Evolutionary conservation across 2,113 vertebrate genomes (phyloP).

Genomic region (Cygnus atratus): DNA sequence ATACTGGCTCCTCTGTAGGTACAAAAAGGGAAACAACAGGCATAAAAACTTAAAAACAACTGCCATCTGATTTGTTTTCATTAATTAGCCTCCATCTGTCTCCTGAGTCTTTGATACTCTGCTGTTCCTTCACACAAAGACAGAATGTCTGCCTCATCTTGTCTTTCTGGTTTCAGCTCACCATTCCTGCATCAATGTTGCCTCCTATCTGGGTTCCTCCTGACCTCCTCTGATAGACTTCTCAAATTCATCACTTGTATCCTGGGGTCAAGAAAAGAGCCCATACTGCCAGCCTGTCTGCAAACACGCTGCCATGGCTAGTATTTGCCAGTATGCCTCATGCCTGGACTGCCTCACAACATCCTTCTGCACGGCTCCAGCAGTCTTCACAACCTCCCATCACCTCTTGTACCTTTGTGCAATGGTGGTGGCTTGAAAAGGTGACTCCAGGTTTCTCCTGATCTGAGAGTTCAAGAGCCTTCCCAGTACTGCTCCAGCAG

Average conservation of each 20-base stretch:
- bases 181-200: neutral
- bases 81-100: neutral
- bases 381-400: neutral
- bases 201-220: neutral
- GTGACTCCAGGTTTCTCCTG: neutral
- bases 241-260: neutral
- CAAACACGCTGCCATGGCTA: rapidly evolving
- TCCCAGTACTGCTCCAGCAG: neutral
- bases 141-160: rapidly evolving
- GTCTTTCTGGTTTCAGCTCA: neutral
- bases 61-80: neutral
- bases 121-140: neutral
- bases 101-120: neutral
- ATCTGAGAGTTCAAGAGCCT: rapidly evolving
- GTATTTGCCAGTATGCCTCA: rapidly evolving
- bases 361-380: neutral
- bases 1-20: neutral
- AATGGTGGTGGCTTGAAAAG: neutral
- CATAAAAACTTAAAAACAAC: neutral
- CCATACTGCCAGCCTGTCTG: neutral
- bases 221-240: neutral
- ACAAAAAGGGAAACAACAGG: neutral
- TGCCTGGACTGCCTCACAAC: neutral
- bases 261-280: neutral
- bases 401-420: neutral